Evolutionary conservation across 2,888 invertebrate genomes (phyloP), one percentile per base, ranked within the genome.

Genomic region (Sepioteuthis lessoniana): DNA sequence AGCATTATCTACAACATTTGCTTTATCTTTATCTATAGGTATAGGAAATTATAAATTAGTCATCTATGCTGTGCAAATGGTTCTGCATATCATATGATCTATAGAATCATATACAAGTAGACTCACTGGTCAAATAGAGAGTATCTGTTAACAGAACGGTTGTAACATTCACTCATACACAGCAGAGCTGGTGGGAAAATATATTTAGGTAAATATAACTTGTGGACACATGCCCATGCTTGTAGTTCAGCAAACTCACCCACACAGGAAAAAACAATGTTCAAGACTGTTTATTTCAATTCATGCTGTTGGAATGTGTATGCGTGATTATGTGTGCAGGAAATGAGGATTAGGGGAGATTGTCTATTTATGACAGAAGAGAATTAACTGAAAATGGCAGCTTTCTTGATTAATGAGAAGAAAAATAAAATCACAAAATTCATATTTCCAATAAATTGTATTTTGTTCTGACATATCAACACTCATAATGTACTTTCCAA

Each of bases 141-240:
- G 16, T 55, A 19, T 10, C 31, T n/a, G 76, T 76, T n/a, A 76
- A n/a, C 13, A 50, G 50, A n/a, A 10, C 3, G 76, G 31, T n/a
- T 76, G 76, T 76, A n/a, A 60, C 60, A 60, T 28, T 3, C 28
- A 60, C 28, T 28, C 60, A 60, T 60, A 60, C 60, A 60, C 60
- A 60, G 60, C 19, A 60, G 28, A 28, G 60, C 28, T 28, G 28
- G 60, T 60, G 76, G n/a, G 76, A n/a, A 76, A 76, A 76, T 31
- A n/a, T 76, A n/a, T 76, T n/a, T n/a, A 76, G n/a, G 76, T 76
- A n/a, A 76, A 76, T 76, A 76, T n/a, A 76, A 76, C 31, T 76
- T 76, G 76, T 76, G n/a, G 76, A 76, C 76, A 76, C 76, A n/a
- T 76, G n/a, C 76, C 10, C 19, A 25, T 60, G 7, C 3, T n/a